Base-by-base conservation (phyloP, 2,113 vertebrate genomes). In the Numenius arquata region DNA sequence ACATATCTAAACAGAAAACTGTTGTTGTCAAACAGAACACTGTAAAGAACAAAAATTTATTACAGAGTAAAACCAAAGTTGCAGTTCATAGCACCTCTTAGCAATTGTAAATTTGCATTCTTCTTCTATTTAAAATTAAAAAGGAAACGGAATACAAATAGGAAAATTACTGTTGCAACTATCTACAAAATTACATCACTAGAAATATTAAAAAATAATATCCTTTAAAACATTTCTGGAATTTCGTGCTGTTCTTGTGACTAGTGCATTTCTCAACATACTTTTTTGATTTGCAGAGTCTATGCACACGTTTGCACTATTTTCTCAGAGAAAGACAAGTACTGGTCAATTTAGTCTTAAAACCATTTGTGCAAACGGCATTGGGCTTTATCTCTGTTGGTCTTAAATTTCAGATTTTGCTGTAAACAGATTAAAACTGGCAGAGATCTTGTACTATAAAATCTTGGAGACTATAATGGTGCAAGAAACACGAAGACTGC, bases 401-500 rank as follows among this genome's bases (percentile, higher is more conserved):
- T 52, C 96, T 98, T 96, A 74, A 62, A 79, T 90, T 96, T 23
- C 95, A 99, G 99, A 99, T 96, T 99, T 99, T 98, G 99, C 99
- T 82, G 97, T 99, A 90, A 99, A 99, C 92, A 98, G 99, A 63
- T 94, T 99, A 96, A 99, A 99, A 92, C 98, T 99, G 95, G 99
- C 99, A 15, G 99, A 99, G 97, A 99, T 99, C 96, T 98, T 99
- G 16, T 99, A 99, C 97, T 99, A 99, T 97, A 99, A 99, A 97
- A 98, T 99, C 93, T 97, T 99, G 97, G 99, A 99, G 97, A 99
- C 99, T 56, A 96, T 99, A 94, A 98, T 99, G 97, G 94, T 97
- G 47, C 99, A 99, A 96, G 99, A 99, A 97, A 99, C 97, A 73
- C 98, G 98, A 90, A 98, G 99, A 63, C 98, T 99, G 43, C 99